Evolutionary conservation across 2,113 vertebrate genomes (phyloP).

Genomic region (Cepphus grylle): DNA sequence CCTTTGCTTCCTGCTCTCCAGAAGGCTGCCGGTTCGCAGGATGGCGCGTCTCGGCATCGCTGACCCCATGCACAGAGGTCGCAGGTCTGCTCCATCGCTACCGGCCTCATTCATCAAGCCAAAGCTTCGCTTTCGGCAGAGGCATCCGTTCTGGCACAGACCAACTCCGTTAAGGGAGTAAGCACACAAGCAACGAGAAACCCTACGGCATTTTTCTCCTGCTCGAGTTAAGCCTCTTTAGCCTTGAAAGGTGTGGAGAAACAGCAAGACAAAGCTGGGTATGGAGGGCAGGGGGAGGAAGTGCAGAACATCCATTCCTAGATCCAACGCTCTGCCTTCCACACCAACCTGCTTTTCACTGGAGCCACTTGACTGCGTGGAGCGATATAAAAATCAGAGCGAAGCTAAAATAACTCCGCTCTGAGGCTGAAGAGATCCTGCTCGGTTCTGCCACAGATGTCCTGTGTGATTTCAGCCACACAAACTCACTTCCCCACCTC

Average conservation of each 20-base stretch:
- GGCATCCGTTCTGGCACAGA: not conserved
- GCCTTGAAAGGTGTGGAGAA: not conserved
- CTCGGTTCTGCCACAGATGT: not conserved
- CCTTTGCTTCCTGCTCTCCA: not conserved
- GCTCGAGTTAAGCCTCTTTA: not conserved
- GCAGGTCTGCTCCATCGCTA: not conserved
- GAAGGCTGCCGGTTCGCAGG: not conserved
- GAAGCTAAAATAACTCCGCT: not conserved
- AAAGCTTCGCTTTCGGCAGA: not conserved
- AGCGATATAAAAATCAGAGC: not conserved
- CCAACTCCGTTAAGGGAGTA: fast-evolving
- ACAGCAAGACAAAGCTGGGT: not conserved
- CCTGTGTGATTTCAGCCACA: not conserved
- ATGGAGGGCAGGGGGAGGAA: not conserved
- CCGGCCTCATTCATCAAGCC: not conserved
- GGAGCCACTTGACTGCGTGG: fast-evolving
- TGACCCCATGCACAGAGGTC: not conserved
- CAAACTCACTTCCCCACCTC: not conserved
- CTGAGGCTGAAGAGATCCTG: not conserved
- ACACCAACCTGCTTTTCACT: not conserved
- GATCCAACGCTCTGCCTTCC: not conserved
- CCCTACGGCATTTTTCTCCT: not conserved
- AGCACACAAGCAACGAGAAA: not conserved
- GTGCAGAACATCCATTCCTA: fast-evolving
- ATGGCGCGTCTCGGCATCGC: fast-evolving